A percentile compares a stretch with the other conserved stretches of the same genome.
These are phyloP conservation scores for Oryzias woworae DNA, from an alignment of 2,113 vertebrate species.

Conservation along the genomic window DNA sequence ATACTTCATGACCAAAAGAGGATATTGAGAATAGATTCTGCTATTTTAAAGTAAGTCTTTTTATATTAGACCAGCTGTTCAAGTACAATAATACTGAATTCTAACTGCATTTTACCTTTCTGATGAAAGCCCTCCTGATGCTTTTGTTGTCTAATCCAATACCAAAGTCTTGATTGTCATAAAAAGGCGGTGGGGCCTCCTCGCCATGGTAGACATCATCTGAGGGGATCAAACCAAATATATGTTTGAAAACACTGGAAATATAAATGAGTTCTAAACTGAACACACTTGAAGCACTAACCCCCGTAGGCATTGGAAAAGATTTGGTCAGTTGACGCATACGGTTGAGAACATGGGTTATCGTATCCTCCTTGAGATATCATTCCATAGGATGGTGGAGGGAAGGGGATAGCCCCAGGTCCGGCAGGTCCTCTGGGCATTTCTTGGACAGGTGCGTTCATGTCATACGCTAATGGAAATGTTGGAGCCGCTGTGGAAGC, in stretches of 20 bases:
- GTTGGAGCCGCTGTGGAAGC: slow-evolving; percentile 10
- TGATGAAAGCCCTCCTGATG: slow-evolving; percentile 61
- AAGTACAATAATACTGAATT: neutral
- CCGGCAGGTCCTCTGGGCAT: slow-evolving; percentile 5
- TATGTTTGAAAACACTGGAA: neutral
- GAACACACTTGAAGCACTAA: slow-evolving; percentile 6
- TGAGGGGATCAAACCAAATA: slow-evolving; percentile 10
- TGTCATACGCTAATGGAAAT: slow-evolving; percentile 34
- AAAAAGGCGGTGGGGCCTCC: slow-evolving; percentile 57
- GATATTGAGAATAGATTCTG: no score
- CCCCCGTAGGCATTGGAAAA: slow-evolving; percentile 10
- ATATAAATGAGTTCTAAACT: neutral
- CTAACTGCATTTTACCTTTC: slow-evolving; percentile 48
- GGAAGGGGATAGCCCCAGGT: slow-evolving; percentile 44
- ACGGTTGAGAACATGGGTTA: slow-evolving; percentile 6
- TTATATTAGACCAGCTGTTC: neutral
- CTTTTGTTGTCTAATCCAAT: slow-evolving; percentile 62
- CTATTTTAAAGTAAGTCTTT: no score
- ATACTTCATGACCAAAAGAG: no score
- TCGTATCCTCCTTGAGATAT: no score
- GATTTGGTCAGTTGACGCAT: slow-evolving; percentile 32
- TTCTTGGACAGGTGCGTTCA: slow-evolving; percentile 14
- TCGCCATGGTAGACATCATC: slow-evolving; percentile 31
- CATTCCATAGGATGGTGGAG: slow-evolving; percentile 24
- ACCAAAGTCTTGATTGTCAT: slow-evolving; percentile 58